Base-by-base conservation (phyloP, 2,797 vertebrate genomes). In the Telmatherina bonti region DNA sequence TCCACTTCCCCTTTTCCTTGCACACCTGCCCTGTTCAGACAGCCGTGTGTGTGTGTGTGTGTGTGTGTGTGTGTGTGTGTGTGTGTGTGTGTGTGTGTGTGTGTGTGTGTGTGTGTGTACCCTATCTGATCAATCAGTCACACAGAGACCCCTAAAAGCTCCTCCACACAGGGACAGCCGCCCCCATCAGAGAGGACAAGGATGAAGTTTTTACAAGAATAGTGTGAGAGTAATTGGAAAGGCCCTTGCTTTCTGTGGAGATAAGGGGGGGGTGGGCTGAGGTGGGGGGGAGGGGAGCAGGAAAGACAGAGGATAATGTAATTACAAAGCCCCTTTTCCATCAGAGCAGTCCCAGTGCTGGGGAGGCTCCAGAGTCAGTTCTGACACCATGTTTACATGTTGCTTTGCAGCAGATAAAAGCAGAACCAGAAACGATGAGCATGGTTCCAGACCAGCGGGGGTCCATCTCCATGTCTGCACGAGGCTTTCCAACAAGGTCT, bases 141-240 rank as follows among this genome's bases (percentile, higher is more conserved):
- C 60, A 81, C 77, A 76, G 52, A 24, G 71, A 68, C 33, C 72
- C 73, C 85, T 87, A 62, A 88, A 89, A 87, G 83, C 82, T 74
- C 66, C 81, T 86, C 79, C 67, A 85, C 79, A 72, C 83, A 79
- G 72, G 84, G 64, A 89, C 84, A 89, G 75, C 86, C 88, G 72
- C 85, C 85, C 82, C 87, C 84, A 80, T 82, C 80, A 31, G 76
- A 88, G 86, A 63, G 62, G 67, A 75, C 53, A 47, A 38, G 43
- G 89, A 82, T 88, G 79, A 89, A 91, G 85, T 89, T 91, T 90
- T 90, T 86, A 87, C 87, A 88, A 91, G 90, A 93, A 93, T 87
- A 78, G 86, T 77, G 70, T 78, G 45, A 58, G 77, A 86, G 91
- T 91, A 91, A 93, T 92, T 91, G 91, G 85, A 79, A 79, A 81